Evolutionary conservation across 2,113 vertebrate genomes (phyloP).

Genomic region (Chrysemys picta): DNA sequence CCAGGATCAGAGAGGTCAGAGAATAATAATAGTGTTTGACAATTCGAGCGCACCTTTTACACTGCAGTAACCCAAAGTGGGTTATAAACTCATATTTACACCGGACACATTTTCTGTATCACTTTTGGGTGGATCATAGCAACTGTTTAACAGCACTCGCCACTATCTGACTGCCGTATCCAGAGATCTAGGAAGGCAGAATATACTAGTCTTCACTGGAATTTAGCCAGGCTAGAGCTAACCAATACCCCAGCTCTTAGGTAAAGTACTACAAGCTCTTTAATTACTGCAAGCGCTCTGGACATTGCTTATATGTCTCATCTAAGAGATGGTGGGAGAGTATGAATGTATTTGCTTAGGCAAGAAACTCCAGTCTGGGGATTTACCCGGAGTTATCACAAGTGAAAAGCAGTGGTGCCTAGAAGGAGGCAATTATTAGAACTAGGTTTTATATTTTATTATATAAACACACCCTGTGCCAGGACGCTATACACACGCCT

Average conservation of each 20-base stretch:
- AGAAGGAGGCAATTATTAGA: not conserved
- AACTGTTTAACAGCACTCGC: too few species aligned
- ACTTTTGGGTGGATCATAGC: not conserved
- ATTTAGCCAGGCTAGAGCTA: not conserved
- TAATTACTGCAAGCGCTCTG: not conserved
- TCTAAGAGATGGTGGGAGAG: not conserved
- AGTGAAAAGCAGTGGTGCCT: not conserved
- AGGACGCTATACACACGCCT: not conserved
- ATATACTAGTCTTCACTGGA: not conserved
- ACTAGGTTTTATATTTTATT: not conserved
- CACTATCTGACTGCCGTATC: not conserved
- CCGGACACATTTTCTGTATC: not conserved
- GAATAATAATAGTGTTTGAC: not conserved
- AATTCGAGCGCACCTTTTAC: not conserved
- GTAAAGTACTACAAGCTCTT: not conserved
- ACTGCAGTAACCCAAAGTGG: not conserved
- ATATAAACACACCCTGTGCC: not conserved
- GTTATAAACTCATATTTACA: accelerated
- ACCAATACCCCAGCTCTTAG: too few species aligned
- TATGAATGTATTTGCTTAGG: not conserved
- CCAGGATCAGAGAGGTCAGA: not conserved
- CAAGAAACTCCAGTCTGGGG: not conserved
- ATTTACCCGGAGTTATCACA: not conserved
- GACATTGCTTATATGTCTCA: not conserved
- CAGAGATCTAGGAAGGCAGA: not conserved